Evolutionary conservation across 2,797 vertebrate genomes (phyloP).

Genomic region (Graptemys geographica): DNA sequence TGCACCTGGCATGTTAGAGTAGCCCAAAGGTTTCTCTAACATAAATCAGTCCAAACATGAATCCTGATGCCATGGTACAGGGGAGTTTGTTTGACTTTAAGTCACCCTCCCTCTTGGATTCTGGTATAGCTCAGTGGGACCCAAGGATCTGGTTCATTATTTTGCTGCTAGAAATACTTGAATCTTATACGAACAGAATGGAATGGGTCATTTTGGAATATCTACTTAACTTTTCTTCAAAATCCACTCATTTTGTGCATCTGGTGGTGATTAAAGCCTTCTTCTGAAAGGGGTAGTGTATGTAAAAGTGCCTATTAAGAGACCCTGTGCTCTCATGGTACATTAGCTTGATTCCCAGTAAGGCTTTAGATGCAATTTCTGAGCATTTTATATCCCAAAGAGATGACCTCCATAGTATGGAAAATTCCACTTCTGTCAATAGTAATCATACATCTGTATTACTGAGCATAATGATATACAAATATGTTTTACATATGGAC

Average conservation of each 20-base stretch:
- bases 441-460: conserved; percentile 1
- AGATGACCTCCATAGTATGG: conserved; percentile 30
- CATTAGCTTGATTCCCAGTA: conserved; percentile 57
- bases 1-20: neutral
- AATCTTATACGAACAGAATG: conserved; percentile 14
- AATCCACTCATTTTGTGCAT: conserved; percentile 36
- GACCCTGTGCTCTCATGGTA: conserved; percentile 4
- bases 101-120: neutral
- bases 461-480: neutral
- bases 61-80: neutral
- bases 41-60: neutral
- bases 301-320: conserved; percentile 55
- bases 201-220: conserved; percentile 32
- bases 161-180: conserved; percentile 19
- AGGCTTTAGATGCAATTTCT: conserved; percentile 45
- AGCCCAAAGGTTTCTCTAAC: neutral
- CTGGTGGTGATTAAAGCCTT: conserved; percentile 65
- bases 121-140: neutral
- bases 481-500: neutral
- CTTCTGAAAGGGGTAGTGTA: conserved; percentile 56
- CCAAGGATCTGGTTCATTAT: neutral
- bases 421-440: conserved; percentile 29
- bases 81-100: neutral
- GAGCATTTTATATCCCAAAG: conserved; percentile 41
- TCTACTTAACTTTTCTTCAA: conserved; percentile 26